Evolutionary conservation across 1,140 invertebrate species (phyloP).

Genomic region (Cherax destructor): DNA sequence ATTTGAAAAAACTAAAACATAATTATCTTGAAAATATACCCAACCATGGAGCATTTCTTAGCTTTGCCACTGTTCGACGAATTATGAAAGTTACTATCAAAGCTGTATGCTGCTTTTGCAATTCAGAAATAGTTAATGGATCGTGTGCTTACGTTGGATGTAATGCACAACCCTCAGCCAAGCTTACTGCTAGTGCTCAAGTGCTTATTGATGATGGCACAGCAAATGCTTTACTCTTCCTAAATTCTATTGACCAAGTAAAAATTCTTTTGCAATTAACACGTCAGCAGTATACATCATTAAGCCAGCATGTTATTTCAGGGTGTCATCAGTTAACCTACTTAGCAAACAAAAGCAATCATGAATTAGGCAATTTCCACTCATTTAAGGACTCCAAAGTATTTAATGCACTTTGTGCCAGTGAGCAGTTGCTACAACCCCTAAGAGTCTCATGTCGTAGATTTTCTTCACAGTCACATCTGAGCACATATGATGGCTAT

Average conservation of each 20-base stretch:
- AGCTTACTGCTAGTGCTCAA: slow-evolving; percentile 5
- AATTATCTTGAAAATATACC: background rate
- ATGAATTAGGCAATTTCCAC: background rate
- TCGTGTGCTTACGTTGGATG: slow-evolving; percentile 19
- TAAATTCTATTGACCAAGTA: slow-evolving; percentile 21
- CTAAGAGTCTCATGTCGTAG: background rate
- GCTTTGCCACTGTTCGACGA: slow-evolving; percentile 14
- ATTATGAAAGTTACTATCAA: background rate
- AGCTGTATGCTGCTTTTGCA: background rate
- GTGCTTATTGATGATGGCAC: slow-evolving; percentile 30
- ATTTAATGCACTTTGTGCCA: background rate
- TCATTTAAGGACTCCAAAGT: background rate
- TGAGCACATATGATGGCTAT: background rate
- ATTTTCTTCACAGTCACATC: background rate
- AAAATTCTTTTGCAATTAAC: slow-evolving; percentile 3
- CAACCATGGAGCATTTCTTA: background rate
- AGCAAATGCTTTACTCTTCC: slow-evolving; percentile 1
- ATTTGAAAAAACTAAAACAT: background rate
- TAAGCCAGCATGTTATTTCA: background rate
- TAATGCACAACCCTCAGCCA: background rate
- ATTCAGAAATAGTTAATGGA: background rate
- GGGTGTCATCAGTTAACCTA: slow-evolving; percentile 9
- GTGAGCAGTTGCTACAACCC: background rate
- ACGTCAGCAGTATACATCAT: slow-evolving; percentile 1
- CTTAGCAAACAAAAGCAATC: background rate